Conservation (phyloP, 2,888 invertebrate species). For the Acrobasis repandana region DNA sequence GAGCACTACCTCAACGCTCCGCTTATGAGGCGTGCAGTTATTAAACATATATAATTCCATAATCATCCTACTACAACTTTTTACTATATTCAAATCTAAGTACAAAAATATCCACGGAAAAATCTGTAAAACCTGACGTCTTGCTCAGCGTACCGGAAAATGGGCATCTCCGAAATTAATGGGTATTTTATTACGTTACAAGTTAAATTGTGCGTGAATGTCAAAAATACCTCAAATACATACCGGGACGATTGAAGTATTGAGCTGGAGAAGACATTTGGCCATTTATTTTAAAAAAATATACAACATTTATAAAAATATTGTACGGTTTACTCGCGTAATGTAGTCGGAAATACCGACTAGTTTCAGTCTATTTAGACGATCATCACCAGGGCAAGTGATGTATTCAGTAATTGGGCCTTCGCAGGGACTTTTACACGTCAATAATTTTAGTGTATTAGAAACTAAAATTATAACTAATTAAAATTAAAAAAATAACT, state of each 20-base stretch:
- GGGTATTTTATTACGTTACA: conserved; percentile 77
- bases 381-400: too few species aligned
- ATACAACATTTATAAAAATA: too few species aligned
- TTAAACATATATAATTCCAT: conserved; percentile 3
- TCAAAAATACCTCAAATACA: conserved; percentile 58
- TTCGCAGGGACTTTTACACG: too few species aligned
- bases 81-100: conserved; percentile 16
- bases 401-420: too few species aligned
- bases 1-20: too few species aligned
- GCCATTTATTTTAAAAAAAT: not conserved
- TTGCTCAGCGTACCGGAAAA: conserved; percentile 70
- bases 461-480: too few species aligned
- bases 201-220: conserved; percentile 77
- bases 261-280: not conserved
- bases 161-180: conserved; percentile 77
- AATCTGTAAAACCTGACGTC: conserved; percentile 57
- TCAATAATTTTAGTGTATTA: too few species aligned
- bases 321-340: too few species aligned
- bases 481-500: too few species aligned
- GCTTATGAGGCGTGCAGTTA: too few species aligned
- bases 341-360: too few species aligned
- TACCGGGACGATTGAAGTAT: conserved; percentile 44
- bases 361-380: too few species aligned
- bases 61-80: conserved; percentile 3
- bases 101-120: conserved; percentile 42